phyloP scores from a whole-genome alignment of 2,888 invertebrate species.

The Tetragnatha montana region DNA sequence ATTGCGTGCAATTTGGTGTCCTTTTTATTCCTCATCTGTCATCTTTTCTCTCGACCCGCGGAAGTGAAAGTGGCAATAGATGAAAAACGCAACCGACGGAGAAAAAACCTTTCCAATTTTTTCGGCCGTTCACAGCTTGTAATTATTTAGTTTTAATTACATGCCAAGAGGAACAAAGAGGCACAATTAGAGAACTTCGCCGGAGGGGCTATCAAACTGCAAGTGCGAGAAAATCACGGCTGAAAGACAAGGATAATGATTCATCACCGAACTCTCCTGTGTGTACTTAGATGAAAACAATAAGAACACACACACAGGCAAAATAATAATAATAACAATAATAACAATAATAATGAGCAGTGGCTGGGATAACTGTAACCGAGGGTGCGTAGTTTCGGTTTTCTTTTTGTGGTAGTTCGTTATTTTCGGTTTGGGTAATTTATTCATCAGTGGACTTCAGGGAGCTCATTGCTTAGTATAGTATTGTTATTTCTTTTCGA shows the following conservation, averaged over 20 bases:
- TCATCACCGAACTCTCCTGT: constrained; percentile 19
- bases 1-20: constrained; percentile 36
- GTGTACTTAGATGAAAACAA: constrained; percentile 28
- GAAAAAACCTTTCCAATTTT: not conserved
- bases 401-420: too few species aligned
- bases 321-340: too few species aligned
- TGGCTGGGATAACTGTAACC: too few species aligned
- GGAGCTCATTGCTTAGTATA: too few species aligned
- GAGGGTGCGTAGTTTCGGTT: too few species aligned
- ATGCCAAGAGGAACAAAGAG: constrained; percentile 45
- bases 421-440: too few species aligned
- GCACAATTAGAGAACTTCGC: constrained; percentile 29
- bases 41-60: not conserved
- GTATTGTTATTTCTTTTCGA: too few species aligned
- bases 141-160: constrained; percentile 57
- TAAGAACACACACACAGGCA: not conserved
- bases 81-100: constrained; percentile 28
- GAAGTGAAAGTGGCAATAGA: constrained; percentile 31
- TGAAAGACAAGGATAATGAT: constrained; percentile 29
- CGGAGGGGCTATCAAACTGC: constrained; percentile 10
- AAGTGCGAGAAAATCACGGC: constrained; percentile 22
- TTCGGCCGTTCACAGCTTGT: constrained; percentile 22
- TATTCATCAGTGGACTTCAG: too few species aligned
- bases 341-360: too few species aligned
- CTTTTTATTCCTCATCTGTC: constrained; percentile 26